phyloP scores from a whole-genome alignment of 2,888 invertebrate genomes.

The Tiliacea aurago region DNA sequence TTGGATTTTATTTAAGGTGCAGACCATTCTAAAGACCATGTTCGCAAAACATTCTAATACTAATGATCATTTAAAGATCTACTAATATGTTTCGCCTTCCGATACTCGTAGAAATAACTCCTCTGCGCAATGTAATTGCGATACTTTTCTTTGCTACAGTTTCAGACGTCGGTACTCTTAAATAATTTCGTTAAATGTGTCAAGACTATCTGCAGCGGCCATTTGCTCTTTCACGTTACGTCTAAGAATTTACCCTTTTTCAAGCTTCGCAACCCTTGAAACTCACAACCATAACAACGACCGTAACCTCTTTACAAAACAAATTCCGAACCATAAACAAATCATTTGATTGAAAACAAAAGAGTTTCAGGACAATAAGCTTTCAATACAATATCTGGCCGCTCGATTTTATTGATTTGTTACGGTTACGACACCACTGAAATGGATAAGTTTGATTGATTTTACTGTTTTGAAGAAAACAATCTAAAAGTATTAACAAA shows the following conservation, averaged over 20 bases:
- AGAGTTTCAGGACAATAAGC: constrained; percentile 66
- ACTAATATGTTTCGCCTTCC: constrained; percentile 10
- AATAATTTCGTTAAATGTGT: constrained; percentile 24
- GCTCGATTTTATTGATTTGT: constrained; percentile 75
- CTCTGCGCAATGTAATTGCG: constrained; percentile 17
- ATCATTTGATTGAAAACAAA: constrained; percentile 73
- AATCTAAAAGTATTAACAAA: constrained; percentile 8
- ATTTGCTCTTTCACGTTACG: constrained; percentile 22
- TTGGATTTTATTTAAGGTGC: not conserved
- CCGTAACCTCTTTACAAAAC: constrained; percentile 56
- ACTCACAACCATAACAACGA: constrained; percentile 49
- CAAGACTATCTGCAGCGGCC: constrained; percentile 29
- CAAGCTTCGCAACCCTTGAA: constrained; percentile 31
- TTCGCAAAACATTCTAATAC: not conserved
- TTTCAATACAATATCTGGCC: constrained; percentile 67
- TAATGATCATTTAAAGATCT: not conserved
- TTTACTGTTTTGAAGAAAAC: constrained; percentile 43
- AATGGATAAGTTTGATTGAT: constrained; percentile 61
- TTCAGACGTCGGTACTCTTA: constrained; percentile 2
- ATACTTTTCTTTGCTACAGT: constrained; percentile 15
- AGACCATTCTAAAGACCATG: not conserved
- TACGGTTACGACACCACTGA: constrained; percentile 69
- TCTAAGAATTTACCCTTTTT: constrained; percentile 25
- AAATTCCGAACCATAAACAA: constrained; percentile 67
- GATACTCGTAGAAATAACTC: constrained; percentile 12